Percentiles rank a stretch among this genome's conserved stretches.
Conservation (phyloP, 2,888 invertebrate genomes). For the Rosalia funebris region DNA sequence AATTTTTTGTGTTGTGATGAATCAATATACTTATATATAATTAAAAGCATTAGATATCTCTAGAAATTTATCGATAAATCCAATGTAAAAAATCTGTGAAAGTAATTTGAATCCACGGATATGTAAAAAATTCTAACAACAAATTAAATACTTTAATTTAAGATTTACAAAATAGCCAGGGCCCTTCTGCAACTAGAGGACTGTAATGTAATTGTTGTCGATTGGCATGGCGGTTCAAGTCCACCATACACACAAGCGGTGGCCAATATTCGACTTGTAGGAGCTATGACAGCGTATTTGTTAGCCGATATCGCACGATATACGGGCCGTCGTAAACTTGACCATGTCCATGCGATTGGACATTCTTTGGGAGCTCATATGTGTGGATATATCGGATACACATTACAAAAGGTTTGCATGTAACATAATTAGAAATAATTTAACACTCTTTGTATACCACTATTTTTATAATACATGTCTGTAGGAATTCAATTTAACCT, state of each 20-base stretch:
- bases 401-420: constrained; percentile 70
- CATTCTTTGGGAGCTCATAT: constrained; percentile 89
- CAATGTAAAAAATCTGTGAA: no score
- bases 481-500: constrained; percentile 72
- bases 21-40: no score
- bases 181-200: constrained; percentile 78
- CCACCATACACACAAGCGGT: constrained; percentile 93
- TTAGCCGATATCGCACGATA: constrained; percentile 63
- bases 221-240: constrained; percentile 87
- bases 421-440: not conserved
- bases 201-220: constrained; percentile 81
- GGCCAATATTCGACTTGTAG: constrained; percentile 88
- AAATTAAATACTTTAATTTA: constrained; percentile 33
- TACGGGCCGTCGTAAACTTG: constrained; percentile 65
- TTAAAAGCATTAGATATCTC: no score
- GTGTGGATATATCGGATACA: constrained; percentile 84
- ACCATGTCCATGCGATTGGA: constrained; percentile 84
- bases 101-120: no score
- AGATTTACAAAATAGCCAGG: constrained; percentile 76
- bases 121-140: no score
- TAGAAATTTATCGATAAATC: no score
- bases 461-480: constrained; percentile 44
- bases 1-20: no score
- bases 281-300: constrained; percentile 83
- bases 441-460: not conserved